Evolutionary conservation across 2,888 invertebrate genomes (phyloP).

Genomic region (Eupithecia dodoneata): DNA sequence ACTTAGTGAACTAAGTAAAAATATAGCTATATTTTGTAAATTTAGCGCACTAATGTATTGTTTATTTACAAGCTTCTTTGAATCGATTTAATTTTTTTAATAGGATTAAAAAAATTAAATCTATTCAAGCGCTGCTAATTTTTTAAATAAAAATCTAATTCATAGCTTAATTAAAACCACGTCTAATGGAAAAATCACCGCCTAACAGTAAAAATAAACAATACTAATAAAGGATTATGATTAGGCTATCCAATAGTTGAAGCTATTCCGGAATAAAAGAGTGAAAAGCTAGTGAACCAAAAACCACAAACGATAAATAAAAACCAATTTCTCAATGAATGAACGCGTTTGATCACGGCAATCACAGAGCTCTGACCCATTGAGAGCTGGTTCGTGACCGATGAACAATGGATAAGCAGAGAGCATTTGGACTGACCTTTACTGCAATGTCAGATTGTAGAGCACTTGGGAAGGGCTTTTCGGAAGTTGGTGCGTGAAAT

Average conservation of each 20-base stretch:
- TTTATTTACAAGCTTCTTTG: too few relatives aligned
- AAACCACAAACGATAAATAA: constrained; percentile 20
- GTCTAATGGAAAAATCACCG: too few relatives aligned
- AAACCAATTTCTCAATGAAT: constrained; percentile 46
- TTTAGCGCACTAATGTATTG: too few relatives aligned
- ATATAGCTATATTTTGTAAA: too few relatives aligned
- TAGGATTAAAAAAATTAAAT: too few relatives aligned
- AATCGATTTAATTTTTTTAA: too few relatives aligned
- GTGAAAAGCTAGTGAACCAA: not conserved
- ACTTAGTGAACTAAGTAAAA: too few relatives aligned
- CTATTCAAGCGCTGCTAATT: too few relatives aligned
- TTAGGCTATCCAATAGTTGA: not conserved
- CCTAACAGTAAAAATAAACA: too few relatives aligned
- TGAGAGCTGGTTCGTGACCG: constrained; percentile 72
- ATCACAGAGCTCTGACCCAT: constrained; percentile 60
- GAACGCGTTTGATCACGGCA: constrained; percentile 46
- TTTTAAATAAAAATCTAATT: too few relatives aligned
- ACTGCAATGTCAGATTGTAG: constrained; percentile 58
- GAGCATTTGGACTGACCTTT: constrained; percentile 68
- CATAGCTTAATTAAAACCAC: too few relatives aligned
- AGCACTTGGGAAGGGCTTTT: not conserved
- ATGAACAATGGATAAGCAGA: constrained; percentile 66
- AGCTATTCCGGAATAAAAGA: not conserved
- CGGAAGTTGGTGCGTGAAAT: not conserved
- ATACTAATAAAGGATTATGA: not conserved